Evolutionary conservation across 2,113 vertebrate species (phyloP).

Genomic region (Dascyllus trimaculatus): DNA sequence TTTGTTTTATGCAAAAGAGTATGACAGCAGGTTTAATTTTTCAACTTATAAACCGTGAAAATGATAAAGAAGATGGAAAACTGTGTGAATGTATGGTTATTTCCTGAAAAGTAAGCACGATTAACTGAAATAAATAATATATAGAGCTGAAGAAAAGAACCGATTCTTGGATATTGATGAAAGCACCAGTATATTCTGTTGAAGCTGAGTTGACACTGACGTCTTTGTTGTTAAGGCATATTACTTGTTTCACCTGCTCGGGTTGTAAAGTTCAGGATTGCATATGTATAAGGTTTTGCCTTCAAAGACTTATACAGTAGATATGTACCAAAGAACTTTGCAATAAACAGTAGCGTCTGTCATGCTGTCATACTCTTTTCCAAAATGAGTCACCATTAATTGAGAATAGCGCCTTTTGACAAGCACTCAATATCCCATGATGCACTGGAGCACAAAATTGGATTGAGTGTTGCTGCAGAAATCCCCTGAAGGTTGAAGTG

Average conservation of each 20-base stretch:
- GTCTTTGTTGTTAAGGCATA: slow-evolving; percentile 83
- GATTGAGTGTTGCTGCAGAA: slow-evolving; percentile 55
- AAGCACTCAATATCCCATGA: slow-evolving; percentile 39
- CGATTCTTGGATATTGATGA: slow-evolving; percentile 27
- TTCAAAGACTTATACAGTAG: slow-evolving; percentile 56
- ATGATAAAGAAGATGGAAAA: background rate
- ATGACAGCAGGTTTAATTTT: slow-evolving; percentile 72
- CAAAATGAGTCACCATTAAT: slow-evolving; percentile 33
- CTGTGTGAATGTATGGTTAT: background rate
- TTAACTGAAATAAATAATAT: slow-evolving; percentile 3
- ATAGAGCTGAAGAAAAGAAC: slow-evolving; percentile 6
- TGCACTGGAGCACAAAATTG: slow-evolving; percentile 39
- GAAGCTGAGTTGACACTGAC: slow-evolving; percentile 59
- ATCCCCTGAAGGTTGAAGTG: slow-evolving; percentile 75
- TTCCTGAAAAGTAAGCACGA: slow-evolving; percentile 6
- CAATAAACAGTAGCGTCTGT: slow-evolving; percentile 36
- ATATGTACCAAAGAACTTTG: slow-evolving; percentile 67
- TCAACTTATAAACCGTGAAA: slow-evolving; percentile 17
- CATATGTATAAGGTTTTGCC: slow-evolving; percentile 77
- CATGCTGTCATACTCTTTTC: slow-evolving; percentile 81
- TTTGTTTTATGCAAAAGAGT: slow-evolving; percentile 71
- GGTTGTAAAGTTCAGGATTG: slow-evolving; percentile 73
- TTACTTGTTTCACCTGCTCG: slow-evolving; percentile 69
- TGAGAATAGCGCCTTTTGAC: slow-evolving; percentile 41
- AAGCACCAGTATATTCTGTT: slow-evolving; percentile 77